These are phyloP conservation scores for Emesis furor DNA, from an alignment of 2,888 invertebrate species.

Conservation along the genomic window DNA sequence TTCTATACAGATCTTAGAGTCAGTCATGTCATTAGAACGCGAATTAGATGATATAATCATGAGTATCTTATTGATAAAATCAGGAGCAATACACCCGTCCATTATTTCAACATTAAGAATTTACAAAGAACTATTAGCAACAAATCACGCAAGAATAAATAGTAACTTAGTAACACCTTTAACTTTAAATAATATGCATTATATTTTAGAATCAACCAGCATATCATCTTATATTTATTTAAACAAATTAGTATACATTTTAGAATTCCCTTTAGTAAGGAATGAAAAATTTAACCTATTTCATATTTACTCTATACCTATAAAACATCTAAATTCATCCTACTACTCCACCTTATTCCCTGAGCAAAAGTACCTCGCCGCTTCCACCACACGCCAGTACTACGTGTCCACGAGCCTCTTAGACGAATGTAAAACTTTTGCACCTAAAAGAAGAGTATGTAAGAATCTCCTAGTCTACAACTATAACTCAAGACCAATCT, in stretches of 20 bases:
- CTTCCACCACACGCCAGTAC: background rate
- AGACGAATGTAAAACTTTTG: too few species aligned
- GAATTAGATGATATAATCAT: conserved; percentile 70
- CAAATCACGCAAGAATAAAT: conserved; percentile 27
- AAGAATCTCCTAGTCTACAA: conserved; percentile 62
- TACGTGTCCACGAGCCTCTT: background rate
- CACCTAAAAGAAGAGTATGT: conserved; percentile 52
- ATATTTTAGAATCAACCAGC: conserved; percentile 67
- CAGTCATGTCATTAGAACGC: conserved; percentile 65
- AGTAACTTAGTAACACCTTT: conserved; percentile 69
- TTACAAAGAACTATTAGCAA: conserved; percentile 65
- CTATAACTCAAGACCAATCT: conserved; percentile 55
- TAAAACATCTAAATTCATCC: conserved; percentile 72
- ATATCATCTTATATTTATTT: conserved; percentile 73
- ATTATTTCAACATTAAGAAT: conserved; percentile 42
- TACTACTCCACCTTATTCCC: conserved; percentile 58
- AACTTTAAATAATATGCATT: conserved; percentile 70
- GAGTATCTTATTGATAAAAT: conserved; percentile 63
- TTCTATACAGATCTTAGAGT: conserved; percentile 72
- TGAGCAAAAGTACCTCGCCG: background rate
- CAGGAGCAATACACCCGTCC: conserved; percentile 39
- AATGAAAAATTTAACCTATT: conserved; percentile 63
- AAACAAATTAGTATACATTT: conserved; percentile 71
- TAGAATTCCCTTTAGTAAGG: conserved; percentile 57
- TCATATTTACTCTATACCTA: conserved; percentile 75